phyloP scores from a whole-genome alignment of 2,113 vertebrate genomes.

The Circaetus cinerascens region DNA sequence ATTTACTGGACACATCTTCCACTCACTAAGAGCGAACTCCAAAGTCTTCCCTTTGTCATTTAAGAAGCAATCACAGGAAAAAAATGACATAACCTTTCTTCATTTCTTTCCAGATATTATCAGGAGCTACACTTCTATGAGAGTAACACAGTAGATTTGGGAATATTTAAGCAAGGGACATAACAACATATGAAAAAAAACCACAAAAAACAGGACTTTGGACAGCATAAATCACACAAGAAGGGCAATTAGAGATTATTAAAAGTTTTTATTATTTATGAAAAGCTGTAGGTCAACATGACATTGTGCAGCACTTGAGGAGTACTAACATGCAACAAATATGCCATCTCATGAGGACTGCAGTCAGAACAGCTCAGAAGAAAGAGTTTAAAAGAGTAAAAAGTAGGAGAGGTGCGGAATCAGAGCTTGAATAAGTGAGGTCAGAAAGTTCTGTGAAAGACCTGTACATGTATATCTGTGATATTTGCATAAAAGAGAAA shows the following conservation, averaged over 20 bases:
- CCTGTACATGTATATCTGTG: neutral
- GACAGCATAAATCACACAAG: neutral
- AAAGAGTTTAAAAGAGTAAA: neutral
- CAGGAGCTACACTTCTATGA: neutral
- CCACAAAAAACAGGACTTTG: accelerated
- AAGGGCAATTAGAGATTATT: neutral
- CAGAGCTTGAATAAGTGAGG: neutral
- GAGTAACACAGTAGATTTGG: neutral
- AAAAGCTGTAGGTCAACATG: neutral
- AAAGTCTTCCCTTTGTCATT: neutral
- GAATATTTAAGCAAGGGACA: neutral
- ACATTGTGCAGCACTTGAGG: neutral
- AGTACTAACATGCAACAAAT: neutral
- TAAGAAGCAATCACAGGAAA: neutral
- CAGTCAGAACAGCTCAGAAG: neutral
- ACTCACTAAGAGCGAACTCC: neutral
- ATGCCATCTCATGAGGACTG: neutral
- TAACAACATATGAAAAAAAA: neutral
- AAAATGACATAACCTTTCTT: neutral
- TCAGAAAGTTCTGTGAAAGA: neutral
- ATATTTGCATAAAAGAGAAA: neutral
- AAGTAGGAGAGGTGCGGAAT: neutral
- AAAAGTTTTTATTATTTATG: neutral
- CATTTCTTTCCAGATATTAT: neutral
- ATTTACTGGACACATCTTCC: neutral